phyloP scores from a whole-genome alignment of 1,140 invertebrate species.

The Drosophila sproati region DNA sequence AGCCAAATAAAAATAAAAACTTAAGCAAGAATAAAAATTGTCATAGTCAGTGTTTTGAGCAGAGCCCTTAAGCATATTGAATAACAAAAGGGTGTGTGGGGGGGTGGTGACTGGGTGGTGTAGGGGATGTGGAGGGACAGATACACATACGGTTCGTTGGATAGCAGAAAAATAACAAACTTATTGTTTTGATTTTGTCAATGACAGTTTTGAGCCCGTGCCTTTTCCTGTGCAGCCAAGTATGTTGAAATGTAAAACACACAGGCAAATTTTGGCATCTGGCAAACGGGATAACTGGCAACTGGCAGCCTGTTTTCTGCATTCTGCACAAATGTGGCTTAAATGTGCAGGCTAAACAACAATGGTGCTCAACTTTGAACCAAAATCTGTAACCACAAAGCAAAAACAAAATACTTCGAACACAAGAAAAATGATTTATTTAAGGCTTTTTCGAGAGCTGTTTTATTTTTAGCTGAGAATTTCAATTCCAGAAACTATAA shows the following conservation, averaged over 20 bases:
- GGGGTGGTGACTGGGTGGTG: slow-evolving; percentile 2
- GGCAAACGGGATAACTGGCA: slow-evolving; percentile 41
- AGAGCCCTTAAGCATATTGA: slow-evolving; percentile 51
- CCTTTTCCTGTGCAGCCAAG: slow-evolving; percentile 69
- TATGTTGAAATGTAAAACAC: slow-evolving; percentile 64
- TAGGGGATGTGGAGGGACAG: neutral
- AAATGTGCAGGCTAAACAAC: slow-evolving; percentile 47
- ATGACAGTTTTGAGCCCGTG: slow-evolving; percentile 62
- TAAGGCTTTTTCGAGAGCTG: neutral
- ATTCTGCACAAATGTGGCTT: slow-evolving; percentile 60
- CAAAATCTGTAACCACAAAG: slow-evolving; percentile 18
- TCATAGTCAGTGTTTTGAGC: slow-evolving; percentile 31
- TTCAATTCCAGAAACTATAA: neutral
- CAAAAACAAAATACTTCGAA: slow-evolving; percentile 9
- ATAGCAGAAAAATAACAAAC: slow-evolving; percentile 74
- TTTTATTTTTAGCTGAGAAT: neutral
- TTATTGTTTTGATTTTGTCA: slow-evolving; percentile 82
- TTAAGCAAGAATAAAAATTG: slow-evolving; percentile 10
- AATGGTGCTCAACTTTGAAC: slow-evolving; percentile 36
- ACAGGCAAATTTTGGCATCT: slow-evolving; percentile 44
- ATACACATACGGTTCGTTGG: slow-evolving; percentile 60
- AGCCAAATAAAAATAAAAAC: neutral
- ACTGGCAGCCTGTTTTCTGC: slow-evolving; percentile 17
- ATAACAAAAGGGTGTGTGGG: slow-evolving; percentile 37
- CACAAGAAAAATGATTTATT: neutral